A percentile compares a stretch with the other conserved stretches of the same genome.
Conservation (phyloP, 2,888 invertebrate genomes). For the Acanthopleura granulata region DNA sequence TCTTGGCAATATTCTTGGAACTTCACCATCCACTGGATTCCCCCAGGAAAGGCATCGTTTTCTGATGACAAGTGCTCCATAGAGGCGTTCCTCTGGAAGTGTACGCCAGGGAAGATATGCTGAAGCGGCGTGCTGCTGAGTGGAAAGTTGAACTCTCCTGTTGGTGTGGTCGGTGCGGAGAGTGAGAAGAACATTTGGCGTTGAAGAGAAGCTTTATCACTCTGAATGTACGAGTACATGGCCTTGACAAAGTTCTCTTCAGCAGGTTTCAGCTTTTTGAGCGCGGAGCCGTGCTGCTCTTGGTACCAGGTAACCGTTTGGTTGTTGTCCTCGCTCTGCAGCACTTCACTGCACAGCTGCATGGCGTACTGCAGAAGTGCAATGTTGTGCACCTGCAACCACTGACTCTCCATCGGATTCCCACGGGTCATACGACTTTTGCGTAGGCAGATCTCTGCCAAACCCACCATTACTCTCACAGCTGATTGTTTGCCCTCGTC, state of each 20-base stretch:
- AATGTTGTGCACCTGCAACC: slow-evolving; percentile 60
- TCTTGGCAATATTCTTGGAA: slow-evolving; percentile 57
- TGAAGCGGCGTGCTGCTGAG: background rate
- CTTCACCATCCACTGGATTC: slow-evolving; percentile 53
- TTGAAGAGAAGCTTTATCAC: slow-evolving; percentile 37
- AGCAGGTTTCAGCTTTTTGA: slow-evolving; percentile 47
- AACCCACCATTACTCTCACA: slow-evolving; percentile 50
- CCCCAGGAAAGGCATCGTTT: slow-evolving; percentile 30
- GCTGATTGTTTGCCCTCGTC: slow-evolving; percentile 42
- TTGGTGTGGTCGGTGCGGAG: slow-evolving; percentile 45
- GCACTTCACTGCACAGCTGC: slow-evolving; percentile 52
- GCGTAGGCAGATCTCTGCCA: slow-evolving; percentile 57
- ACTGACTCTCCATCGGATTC: slow-evolving; percentile 60
- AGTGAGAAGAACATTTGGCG: slow-evolving; percentile 35
- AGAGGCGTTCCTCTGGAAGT: slow-evolving; percentile 33
- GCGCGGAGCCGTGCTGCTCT: slow-evolving; percentile 46
- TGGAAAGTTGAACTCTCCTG: slow-evolving; percentile 19
- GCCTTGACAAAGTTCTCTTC: slow-evolving; percentile 55
- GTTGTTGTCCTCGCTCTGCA: slow-evolving; percentile 42
- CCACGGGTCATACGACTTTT: slow-evolving; percentile 53
- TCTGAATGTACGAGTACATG: slow-evolving; percentile 48
- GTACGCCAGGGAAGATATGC: slow-evolving; percentile 42
- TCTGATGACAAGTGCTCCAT: slow-evolving; percentile 38
- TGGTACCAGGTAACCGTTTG: slow-evolving; percentile 51
- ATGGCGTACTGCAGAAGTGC: slow-evolving; percentile 55